Percentiles rank a stretch among this genome's conserved stretches.
Evolutionary conservation across 2,797 vertebrate species (phyloP).

Genomic region (Atherinosoma microstoma): DNA sequence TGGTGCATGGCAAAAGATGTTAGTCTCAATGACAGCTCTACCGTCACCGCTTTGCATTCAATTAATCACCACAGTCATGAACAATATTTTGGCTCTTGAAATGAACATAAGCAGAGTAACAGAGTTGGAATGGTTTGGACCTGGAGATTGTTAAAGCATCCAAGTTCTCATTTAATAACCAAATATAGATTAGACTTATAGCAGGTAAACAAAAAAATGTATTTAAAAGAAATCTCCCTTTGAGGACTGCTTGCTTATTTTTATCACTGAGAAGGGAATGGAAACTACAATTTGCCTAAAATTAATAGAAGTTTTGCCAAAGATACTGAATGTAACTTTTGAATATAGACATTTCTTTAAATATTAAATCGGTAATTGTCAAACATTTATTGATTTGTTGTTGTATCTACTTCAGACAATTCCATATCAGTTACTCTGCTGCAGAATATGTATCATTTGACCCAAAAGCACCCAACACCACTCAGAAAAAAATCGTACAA

Average conservation of each 20-base stretch:
- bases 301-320: neutral
- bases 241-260: neutral
- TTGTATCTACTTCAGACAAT: conserved; percentile 13
- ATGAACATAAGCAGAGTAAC: conserved; percentile 45
- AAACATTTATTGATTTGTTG: neutral
- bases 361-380: neutral
- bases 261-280: neutral
- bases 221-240: neutral
- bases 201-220: neutral
- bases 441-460: conserved; percentile 23
- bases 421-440: conserved; percentile 65
- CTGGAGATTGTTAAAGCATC: neutral
- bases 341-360: neutral
- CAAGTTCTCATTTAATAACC: neutral
- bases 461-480: conserved; percentile 48
- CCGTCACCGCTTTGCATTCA: conserved; percentile 30
- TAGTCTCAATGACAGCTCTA: conserved; percentile 51
- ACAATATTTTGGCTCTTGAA: conserved; percentile 16
- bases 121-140: conserved; percentile 59
- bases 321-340: neutral
- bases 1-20: conserved; percentile 37
- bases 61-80: conserved; percentile 42
- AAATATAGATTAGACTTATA: neutral
- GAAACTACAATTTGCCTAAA: neutral
- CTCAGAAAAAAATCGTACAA: conserved; percentile 36